These are phyloP conservation scores for Thunnus albacares DNA, from an alignment of 2,797 vertebrate genomes.

Conservation along the genomic window DNA sequence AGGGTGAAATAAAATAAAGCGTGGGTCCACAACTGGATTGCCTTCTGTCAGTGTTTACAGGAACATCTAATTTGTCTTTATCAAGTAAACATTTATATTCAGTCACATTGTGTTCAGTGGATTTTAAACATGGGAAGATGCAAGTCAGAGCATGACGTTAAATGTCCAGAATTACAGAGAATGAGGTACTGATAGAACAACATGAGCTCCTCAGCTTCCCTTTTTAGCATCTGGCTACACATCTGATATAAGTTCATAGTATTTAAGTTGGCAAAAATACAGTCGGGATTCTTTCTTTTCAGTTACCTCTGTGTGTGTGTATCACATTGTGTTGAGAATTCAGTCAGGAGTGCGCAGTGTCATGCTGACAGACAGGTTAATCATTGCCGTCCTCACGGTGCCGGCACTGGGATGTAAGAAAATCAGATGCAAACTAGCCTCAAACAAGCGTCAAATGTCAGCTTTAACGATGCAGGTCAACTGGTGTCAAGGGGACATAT, in stretches of 20 bases:
- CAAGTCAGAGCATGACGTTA: conserved; percentile 12
- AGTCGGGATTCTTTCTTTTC: not conserved
- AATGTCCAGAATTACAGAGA: not conserved
- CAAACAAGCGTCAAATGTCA: not conserved
- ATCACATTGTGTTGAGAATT: not conserved
- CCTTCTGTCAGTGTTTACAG: conserved; percentile 36
- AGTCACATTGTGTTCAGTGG: conserved; percentile 11
- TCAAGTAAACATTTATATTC: conserved; percentile 39
- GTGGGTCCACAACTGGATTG: not conserved
- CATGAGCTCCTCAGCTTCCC: not conserved
- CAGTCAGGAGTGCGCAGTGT: not conserved
- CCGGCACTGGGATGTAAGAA: not conserved
- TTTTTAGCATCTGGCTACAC: not conserved
- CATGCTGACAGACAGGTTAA: conserved; percentile 24
- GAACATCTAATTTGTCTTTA: conserved; percentile 20
- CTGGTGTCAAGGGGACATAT: not conserved
- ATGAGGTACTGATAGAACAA: conserved; percentile 5
- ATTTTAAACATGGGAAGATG: conserved; percentile 16
- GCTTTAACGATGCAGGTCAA: not conserved
- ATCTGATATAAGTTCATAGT: conserved; percentile 6
- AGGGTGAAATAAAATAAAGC: conserved; percentile 44
- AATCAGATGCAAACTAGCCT: not conserved
- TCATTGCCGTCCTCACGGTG: not conserved
- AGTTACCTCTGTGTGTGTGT: not conserved
- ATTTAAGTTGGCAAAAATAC: conserved; percentile 2